These are phyloP conservation scores for Brachyptera risi DNA, from an alignment of 2,888 invertebrate species.

Conservation along the genomic window DNA sequence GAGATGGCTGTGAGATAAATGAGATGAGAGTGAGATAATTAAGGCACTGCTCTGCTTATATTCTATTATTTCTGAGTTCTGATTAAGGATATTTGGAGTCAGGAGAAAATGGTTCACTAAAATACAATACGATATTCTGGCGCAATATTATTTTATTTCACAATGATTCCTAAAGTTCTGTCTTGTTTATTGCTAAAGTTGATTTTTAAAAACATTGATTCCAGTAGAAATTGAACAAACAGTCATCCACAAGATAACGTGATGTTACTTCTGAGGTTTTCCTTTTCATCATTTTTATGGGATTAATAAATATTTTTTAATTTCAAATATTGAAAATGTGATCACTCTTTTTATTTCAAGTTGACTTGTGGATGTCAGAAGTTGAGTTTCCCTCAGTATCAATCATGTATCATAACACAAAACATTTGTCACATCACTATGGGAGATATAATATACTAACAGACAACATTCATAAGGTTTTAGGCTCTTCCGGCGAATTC, in stretches of 20 bases:
- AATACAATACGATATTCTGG: constrained; percentile 2
- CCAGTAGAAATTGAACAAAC: constrained; percentile 1
- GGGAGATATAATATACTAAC: constrained; percentile 19
- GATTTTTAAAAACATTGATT: constrained; percentile 16
- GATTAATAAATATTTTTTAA: too few relatives aligned
- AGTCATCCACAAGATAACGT: too few relatives aligned
- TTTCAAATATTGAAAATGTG: too few relatives aligned
- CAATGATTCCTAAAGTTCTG: constrained; percentile 17
- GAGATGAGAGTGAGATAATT: too few relatives aligned
- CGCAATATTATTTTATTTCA: constrained; percentile 21
- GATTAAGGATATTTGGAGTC: neutral
- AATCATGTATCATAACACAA: constrained; percentile 3
- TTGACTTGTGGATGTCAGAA: too few relatives aligned
- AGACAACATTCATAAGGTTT: constrained; percentile 17
- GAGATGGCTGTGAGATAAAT: too few relatives aligned
- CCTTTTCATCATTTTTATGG: too few relatives aligned
- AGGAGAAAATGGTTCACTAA: neutral
- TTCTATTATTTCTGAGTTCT: too few relatives aligned
- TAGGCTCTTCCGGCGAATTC: constrained; percentile 17
- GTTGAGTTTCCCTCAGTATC: neutral
- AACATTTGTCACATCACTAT: constrained; percentile 2
- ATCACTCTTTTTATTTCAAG: too few relatives aligned
- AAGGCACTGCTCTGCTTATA: too few relatives aligned
- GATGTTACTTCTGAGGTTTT: too few relatives aligned
- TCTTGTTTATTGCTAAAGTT: constrained; percentile 21